Conservation (phyloP, 2,113 vertebrate species). For the Gymnocephalus cernua region DNA sequence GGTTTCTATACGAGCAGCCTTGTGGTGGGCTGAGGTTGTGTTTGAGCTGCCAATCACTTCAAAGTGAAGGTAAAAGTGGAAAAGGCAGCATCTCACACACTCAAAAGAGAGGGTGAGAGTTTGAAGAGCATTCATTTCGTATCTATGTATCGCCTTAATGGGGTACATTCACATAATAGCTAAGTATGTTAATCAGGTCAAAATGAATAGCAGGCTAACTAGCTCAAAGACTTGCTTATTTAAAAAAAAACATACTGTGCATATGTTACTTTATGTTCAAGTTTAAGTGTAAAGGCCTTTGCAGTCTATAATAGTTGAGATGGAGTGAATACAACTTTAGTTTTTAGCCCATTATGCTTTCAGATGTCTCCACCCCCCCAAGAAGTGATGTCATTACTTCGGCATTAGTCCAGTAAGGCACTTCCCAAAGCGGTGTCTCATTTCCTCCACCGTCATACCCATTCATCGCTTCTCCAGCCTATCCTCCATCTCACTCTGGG, state of each 20-base stretch:
- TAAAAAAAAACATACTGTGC: not conserved
- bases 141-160: not conserved
- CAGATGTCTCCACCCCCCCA: slow-evolving; percentile 43
- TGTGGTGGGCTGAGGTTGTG: not conserved
- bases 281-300: not conserved
- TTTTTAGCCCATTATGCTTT: slow-evolving; percentile 40
- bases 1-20: not conserved
- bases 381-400: slow-evolving; percentile 74
- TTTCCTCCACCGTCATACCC: slow-evolving; percentile 66
- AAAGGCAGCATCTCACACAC: not conserved
- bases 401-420: slow-evolving; percentile 69
- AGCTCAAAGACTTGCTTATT: not conserved
- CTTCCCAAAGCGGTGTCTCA: slow-evolving; percentile 67
- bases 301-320: not conserved
- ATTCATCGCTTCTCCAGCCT: slow-evolving; percentile 44
- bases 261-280: not conserved
- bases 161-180: not conserved
- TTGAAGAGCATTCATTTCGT: not conserved
- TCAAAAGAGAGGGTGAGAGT: not conserved
- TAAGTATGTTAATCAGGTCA: not conserved
- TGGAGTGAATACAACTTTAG: not conserved
- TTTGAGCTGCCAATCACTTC: slow-evolving; percentile 31
- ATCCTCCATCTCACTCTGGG: slow-evolving; percentile 21
- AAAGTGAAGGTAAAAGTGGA: slow-evolving; percentile 15
- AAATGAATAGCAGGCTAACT: not conserved